These are phyloP conservation scores for Leptinotarsa lineolata DNA, from an alignment of 1,140 invertebrate species.

Conservation along the genomic window DNA sequence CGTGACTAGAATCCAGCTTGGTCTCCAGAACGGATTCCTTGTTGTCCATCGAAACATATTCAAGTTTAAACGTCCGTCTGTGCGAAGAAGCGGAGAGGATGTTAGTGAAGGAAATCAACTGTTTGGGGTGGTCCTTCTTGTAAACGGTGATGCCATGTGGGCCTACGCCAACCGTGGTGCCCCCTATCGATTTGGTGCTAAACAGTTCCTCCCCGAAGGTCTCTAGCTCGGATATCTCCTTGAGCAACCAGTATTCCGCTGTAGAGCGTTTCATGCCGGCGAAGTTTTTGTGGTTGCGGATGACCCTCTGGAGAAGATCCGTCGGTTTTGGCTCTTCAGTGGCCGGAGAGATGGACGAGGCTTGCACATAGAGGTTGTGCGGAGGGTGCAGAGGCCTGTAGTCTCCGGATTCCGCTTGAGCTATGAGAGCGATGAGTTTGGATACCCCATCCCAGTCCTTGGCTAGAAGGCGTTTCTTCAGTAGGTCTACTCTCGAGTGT, in stretches of 20 bases:
- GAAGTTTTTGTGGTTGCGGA: slow-evolving; percentile 65
- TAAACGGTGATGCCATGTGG: slow-evolving; percentile 80
- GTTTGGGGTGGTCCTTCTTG: slow-evolving; percentile 67
- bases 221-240: slow-evolving; percentile 76
- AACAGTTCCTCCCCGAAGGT: slow-evolving; percentile 85
- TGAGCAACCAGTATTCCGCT: slow-evolving; percentile 80
- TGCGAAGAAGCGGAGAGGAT: slow-evolving; percentile 80
- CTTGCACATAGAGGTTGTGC: slow-evolving; percentile 61
- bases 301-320: slow-evolving; percentile 66
- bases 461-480: slow-evolving; percentile 71
- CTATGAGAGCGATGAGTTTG: slow-evolving; percentile 75
- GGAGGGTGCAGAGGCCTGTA: slow-evolving; percentile 66
- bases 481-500: slow-evolving; percentile 74
- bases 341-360: slow-evolving; percentile 43
- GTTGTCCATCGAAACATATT: slow-evolving; percentile 72
- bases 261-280: slow-evolving; percentile 63
- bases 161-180: slow-evolving; percentile 68
- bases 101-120: slow-evolving; percentile 75
- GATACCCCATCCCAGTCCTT: slow-evolving; percentile 70
- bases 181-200: slow-evolving; percentile 65
- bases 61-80: slow-evolving; percentile 74
- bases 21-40: slow-evolving; percentile 73
- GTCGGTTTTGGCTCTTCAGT: slow-evolving; percentile 63
- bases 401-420: slow-evolving; percentile 73
- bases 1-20: slow-evolving; percentile 77